A percentile compares a stretch with the other conserved stretches of the same genome.
Conservation (phyloP, 2,113 vertebrate species). For the Seriola rivoliana region DNA sequence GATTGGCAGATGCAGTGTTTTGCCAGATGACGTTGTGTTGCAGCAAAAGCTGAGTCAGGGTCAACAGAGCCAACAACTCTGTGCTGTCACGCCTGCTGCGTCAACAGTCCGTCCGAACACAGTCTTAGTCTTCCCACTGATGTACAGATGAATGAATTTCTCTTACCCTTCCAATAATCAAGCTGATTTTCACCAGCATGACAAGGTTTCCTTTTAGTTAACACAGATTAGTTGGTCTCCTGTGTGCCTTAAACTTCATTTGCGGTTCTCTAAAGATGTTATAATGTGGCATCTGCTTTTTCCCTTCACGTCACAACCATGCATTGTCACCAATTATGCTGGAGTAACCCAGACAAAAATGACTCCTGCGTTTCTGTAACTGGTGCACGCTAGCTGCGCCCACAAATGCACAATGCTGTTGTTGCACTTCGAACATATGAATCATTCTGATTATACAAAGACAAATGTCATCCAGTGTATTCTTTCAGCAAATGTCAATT, state of each 20-base stretch:
- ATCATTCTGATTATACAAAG: constrained; percentile 20
- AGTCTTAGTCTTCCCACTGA: background rate
- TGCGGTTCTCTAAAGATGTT: constrained; percentile 17
- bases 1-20: too few relatives aligned
- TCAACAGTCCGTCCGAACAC: background rate
- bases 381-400: background rate
- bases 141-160: background rate
- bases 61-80: too few relatives aligned
- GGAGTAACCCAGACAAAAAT: constrained; percentile 7
- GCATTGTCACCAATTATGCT: constrained; percentile 36
- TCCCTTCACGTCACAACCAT: constrained; percentile 23
- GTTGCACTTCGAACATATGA: background rate
- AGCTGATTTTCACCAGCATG: background rate
- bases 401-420: background rate
- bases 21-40: too few relatives aligned
- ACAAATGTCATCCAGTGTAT: background rate
- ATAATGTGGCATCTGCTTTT: constrained; percentile 46
- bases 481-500: background rate
- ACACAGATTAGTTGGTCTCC: constrained; percentile 3
- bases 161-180: background rate
- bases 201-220: constrained; percentile 9
- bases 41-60: too few relatives aligned
- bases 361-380: background rate
- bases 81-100: too few relatives aligned
- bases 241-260: constrained; percentile 36